These are phyloP conservation scores for Tetragonula clypearis DNA, from an alignment of 1,140 invertebrate genomes.

Conservation along the genomic window DNA sequence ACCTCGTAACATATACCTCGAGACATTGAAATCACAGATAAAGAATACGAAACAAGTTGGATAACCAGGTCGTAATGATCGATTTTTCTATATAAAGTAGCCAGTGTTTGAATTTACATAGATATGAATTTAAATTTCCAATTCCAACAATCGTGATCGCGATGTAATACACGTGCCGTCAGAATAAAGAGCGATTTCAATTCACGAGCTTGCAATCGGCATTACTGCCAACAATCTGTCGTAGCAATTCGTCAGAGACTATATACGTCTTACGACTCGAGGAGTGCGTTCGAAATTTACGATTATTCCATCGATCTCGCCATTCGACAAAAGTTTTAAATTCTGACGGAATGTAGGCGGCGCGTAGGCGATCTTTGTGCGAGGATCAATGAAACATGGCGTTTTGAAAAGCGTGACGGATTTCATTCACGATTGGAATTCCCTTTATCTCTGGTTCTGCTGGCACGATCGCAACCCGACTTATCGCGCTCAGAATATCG, in stretches of 20 bases:
- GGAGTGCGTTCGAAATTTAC: background rate
- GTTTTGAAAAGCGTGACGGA: conserved; percentile 50
- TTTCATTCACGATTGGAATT: conserved; percentile 57
- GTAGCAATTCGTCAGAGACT: no score
- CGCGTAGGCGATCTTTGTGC: background rate
- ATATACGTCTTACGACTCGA: background rate
- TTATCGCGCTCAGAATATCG: conserved; percentile 57
- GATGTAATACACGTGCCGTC: no score
- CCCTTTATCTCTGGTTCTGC: conserved; percentile 38
- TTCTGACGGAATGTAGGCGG: background rate
- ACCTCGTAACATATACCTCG: background rate
- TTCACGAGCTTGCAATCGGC: background rate
- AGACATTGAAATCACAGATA: background rate
- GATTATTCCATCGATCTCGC: background rate
- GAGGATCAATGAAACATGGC: conserved; percentile 16
- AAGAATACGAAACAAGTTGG: background rate
- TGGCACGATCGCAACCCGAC: conserved; percentile 55
- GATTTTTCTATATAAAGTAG: no score
- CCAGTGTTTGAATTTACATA: no score
- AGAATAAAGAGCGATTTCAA: background rate
- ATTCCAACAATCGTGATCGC: background rate
- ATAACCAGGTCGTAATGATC: background rate
- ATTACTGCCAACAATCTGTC: background rate
- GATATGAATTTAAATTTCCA: no score
- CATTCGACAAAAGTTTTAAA: background rate